These are phyloP conservation scores for Lasioglossum calceatum DNA, from an alignment of 2,888 invertebrate species.

Conservation along the genomic window DNA sequence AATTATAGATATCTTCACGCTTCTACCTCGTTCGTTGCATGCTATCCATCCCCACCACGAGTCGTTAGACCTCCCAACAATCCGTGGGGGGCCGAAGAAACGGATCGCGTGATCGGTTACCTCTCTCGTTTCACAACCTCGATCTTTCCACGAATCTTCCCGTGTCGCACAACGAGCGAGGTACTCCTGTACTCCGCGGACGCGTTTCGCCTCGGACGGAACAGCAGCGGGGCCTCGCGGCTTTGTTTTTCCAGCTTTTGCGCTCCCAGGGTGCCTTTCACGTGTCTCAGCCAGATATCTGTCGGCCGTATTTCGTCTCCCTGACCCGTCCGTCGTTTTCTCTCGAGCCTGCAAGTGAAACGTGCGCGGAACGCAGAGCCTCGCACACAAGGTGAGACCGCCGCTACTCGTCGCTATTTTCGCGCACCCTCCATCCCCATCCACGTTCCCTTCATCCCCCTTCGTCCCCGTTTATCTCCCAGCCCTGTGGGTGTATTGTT, in stretches of 20 bases:
- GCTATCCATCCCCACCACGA: no score
- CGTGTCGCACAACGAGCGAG: no score
- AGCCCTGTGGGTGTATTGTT: constrained; percentile 32
- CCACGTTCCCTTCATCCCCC: not conserved
- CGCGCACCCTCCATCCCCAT: not conserved
- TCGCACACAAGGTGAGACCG: constrained; percentile 41
- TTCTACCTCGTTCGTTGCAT: no score
- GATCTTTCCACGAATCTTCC: no score
- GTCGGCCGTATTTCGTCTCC: constrained; percentile 23
- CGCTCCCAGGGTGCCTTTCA: not conserved
- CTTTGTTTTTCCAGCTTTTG: not conserved
- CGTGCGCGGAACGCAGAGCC: constrained; percentile 15
- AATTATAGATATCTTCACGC: no score
- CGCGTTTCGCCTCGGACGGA: not conserved
- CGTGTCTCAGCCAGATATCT: constrained; percentile 4
- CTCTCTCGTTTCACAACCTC: no score
- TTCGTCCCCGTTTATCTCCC: not conserved
- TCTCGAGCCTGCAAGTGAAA: constrained; percentile 15
- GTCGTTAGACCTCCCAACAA: no score
- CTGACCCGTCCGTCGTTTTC: constrained; percentile 35
- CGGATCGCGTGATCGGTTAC: no score
- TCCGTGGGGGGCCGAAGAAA: no score
- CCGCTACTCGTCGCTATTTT: constrained; percentile 44
- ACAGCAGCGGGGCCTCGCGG: not conserved
- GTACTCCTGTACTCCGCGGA: not conserved